phyloP scores from a whole-genome alignment of 2,113 vertebrate species.

The Lanius ludovicianus region DNA sequence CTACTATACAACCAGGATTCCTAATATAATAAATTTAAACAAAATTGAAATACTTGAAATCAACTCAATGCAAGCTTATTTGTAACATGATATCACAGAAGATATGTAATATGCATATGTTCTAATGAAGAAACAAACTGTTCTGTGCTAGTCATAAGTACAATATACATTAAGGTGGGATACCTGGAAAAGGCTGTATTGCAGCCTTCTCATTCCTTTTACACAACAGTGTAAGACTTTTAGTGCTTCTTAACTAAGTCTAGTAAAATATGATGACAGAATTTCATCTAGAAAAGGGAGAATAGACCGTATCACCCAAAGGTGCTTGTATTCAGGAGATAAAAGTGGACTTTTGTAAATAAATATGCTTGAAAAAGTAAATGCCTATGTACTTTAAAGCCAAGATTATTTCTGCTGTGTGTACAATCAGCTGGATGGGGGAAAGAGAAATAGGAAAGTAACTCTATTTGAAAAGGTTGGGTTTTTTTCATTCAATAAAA shows the following conservation, averaged over 20 bases:
- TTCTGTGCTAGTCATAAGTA: background rate
- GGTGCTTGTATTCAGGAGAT: background rate
- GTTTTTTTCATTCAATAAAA: background rate
- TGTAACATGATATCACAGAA: background rate
- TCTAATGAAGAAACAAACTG: background rate
- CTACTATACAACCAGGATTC: background rate
- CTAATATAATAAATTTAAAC: background rate
- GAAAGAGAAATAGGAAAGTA: background rate
- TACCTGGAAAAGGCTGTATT: background rate
- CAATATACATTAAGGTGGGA: background rate
- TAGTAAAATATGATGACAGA: background rate
- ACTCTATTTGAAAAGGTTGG: background rate
- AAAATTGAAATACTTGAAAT: conserved; percentile 4
- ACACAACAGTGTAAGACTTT: background rate
- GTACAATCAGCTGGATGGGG: background rate
- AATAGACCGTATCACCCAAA: background rate
- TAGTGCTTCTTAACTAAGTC: background rate
- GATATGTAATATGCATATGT: background rate
- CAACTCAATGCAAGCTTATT: background rate
- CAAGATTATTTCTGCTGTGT: background rate
- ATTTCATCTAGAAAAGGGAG: background rate
- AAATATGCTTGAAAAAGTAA: background rate
- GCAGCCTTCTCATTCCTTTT: background rate
- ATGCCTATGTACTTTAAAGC: background rate
- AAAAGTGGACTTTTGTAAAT: background rate